phyloP scores from a whole-genome alignment of 1,140 invertebrate genomes.

The Drosophila arizonae region DNA sequence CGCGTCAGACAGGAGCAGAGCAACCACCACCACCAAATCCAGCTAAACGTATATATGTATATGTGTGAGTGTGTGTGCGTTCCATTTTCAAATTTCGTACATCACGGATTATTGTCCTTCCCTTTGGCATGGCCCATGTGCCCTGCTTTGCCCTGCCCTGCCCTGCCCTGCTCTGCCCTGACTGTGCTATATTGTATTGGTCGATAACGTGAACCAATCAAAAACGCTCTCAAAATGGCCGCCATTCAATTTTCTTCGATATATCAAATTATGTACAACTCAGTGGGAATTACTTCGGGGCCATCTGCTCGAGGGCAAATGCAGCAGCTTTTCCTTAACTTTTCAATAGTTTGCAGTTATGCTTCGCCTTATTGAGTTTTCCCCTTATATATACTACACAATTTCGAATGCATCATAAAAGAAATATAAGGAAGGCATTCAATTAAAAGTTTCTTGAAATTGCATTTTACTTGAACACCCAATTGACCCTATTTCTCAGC shows the following conservation, averaged over 20 bases:
- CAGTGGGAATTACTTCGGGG: slow-evolving; percentile 11
- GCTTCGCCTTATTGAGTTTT: not conserved
- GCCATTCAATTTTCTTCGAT: slow-evolving; percentile 68
- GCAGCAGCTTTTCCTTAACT: not conserved
- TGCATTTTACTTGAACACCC: not conserved
- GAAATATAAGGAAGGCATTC: not conserved
- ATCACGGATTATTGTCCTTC: slow-evolving; percentile 83
- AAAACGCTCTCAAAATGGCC: slow-evolving; percentile 82
- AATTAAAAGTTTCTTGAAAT: slow-evolving; percentile 9
- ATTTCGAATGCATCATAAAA: not conserved
- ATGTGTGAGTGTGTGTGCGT: slow-evolving; percentile 54
- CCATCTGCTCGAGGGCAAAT: slow-evolving; percentile 6
- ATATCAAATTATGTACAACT: slow-evolving; percentile 50
- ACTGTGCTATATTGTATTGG: slow-evolving; percentile 76
- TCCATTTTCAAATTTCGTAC: slow-evolving; percentile 79
- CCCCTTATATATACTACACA: too few relatives aligned
- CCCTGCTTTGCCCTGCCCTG: slow-evolving; percentile 20
- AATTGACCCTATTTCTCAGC: slow-evolving; percentile 1
- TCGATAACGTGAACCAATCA: slow-evolving; percentile 83
- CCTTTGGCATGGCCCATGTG: slow-evolving; percentile 49
- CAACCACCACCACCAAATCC: slow-evolving; percentile 24
- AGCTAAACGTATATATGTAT: slow-evolving; percentile 2
- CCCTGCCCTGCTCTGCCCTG: slow-evolving; percentile 14
- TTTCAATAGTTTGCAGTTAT: not conserved
- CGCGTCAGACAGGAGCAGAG: slow-evolving; percentile 66